Percentiles rank a stretch among this genome's conserved stretches.
Conservation (phyloP, 2,888 invertebrate genomes). For the Mactromeris polynyma region DNA sequence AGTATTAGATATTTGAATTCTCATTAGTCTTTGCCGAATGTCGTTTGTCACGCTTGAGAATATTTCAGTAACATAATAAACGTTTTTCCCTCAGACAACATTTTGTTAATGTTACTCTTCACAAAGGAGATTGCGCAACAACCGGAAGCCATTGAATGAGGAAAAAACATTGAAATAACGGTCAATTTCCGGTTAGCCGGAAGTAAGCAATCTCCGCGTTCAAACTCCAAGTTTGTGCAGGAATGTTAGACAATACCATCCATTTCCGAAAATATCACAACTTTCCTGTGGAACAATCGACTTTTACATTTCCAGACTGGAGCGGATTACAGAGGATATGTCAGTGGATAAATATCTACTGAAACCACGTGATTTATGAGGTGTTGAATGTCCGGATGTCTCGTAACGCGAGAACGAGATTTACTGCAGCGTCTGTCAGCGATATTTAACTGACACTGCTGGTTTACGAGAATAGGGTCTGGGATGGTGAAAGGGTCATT, state of each 20-base stretch:
- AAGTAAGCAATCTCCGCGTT: not conserved
- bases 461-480: constrained; percentile 23
- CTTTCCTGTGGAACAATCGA: not conserved
- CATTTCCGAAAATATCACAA: not conserved
- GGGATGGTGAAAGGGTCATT: constrained; percentile 3
- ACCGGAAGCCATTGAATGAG: not conserved
- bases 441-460: not conserved
- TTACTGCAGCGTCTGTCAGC: constrained; percentile 1
- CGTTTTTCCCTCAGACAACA: not conserved
- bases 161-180: not conserved
- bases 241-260: not conserved
- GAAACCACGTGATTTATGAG: constrained; percentile 17
- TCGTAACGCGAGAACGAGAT: not conserved
- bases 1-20: too few species aligned
- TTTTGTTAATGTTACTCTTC: not conserved
- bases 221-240: not conserved
- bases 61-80: not conserved
- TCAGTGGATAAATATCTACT: constrained; percentile 16
- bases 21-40: not conserved
- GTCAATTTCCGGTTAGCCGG: constrained; percentile 14
- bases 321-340: not conserved
- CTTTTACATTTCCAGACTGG: not conserved
- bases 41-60: not conserved
- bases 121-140: not conserved
- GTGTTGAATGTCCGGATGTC: constrained; percentile 26